phyloP scores from a whole-genome alignment of 2,888 invertebrate genomes.

The Eurytoma californica region DNA sequence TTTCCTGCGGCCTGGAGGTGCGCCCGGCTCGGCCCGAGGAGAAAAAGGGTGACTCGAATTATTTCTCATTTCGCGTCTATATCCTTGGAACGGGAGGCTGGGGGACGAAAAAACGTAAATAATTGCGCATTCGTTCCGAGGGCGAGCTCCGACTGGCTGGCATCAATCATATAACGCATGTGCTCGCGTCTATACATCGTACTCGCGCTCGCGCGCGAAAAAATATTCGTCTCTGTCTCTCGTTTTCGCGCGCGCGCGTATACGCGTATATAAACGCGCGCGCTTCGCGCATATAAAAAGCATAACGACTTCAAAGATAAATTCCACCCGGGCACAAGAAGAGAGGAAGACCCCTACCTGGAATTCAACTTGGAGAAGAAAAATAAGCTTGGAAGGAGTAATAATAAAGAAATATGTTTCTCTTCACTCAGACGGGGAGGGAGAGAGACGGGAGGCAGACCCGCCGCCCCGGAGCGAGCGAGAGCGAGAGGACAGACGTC shows the following conservation, averaged over 20 bases:
- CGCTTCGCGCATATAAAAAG: constrained; percentile 67
- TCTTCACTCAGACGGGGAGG: constrained; percentile 65
- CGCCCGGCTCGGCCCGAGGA: neutral
- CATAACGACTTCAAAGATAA: constrained; percentile 69
- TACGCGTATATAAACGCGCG: constrained; percentile 59
- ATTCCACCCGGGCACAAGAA: constrained; percentile 60
- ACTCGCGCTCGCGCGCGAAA: constrained; percentile 36
- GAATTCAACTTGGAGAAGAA: constrained; percentile 72
- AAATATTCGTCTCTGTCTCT: constrained; percentile 49
- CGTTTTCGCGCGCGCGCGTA: constrained; percentile 8
- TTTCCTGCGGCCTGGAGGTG: constrained; percentile 30
- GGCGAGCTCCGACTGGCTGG: neutral
- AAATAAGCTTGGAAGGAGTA: constrained; percentile 74
- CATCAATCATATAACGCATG: constrained; percentile 47
- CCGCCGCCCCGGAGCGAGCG: neutral
- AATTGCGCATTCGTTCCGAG: constrained; percentile 41
- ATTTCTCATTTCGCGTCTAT: constrained; percentile 35
- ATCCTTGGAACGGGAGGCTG: neutral
- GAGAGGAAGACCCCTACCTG: constrained; percentile 66
- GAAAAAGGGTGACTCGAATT: constrained; percentile 35
- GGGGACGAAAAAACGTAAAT: constrained; percentile 31
- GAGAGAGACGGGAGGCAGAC: neutral
- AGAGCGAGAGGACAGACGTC: constrained; percentile 15
- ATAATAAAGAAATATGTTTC: constrained; percentile 75
- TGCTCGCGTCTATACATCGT: constrained; percentile 19